Evolutionary conservation across 2,888 invertebrate genomes (phyloP).

Genomic region (Acleris literana): DNA sequence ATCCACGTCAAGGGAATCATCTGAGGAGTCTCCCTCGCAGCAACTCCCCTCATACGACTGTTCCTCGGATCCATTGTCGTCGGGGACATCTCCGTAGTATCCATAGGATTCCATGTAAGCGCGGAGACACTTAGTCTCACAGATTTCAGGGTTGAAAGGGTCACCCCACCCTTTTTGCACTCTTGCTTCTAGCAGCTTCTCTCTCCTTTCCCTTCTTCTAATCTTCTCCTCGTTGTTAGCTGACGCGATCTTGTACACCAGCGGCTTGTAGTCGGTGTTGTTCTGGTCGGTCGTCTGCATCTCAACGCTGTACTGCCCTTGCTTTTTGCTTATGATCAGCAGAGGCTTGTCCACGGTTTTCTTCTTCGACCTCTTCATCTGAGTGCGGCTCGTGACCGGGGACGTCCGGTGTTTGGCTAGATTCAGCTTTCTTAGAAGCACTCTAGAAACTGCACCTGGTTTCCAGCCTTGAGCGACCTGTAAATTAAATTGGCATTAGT

Average conservation of each 20-base stretch:
- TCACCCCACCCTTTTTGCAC: conserved; percentile 56
- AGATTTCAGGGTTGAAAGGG: conserved; percentile 59
- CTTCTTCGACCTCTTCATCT: conserved; percentile 56
- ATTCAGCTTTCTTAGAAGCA: conserved; percentile 59
- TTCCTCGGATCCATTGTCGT: conserved; percentile 41
- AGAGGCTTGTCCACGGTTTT: conserved; percentile 60
- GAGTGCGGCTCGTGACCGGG: conserved; percentile 44
- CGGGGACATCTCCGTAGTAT: conserved; percentile 47
- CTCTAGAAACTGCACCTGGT: conserved; percentile 71
- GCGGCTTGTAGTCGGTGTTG: conserved; percentile 51
- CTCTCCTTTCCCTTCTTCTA: conserved; percentile 49
- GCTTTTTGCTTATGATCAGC: conserved; percentile 59
- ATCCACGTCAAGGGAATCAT: conserved; percentile 65
- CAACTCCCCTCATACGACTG: conserved; percentile 42
- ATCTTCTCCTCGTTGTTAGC: conserved; percentile 56
- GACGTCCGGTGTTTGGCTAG: conserved; percentile 53
- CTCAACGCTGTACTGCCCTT: conserved; percentile 67
- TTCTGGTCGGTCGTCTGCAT: conserved; percentile 56
- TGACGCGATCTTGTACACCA: conserved; percentile 63
- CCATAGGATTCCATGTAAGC: conserved; percentile 62
- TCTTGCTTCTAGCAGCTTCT: conserved; percentile 49
- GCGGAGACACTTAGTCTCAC: conserved; percentile 58
- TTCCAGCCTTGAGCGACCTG: conserved; percentile 68
- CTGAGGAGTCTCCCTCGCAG: conserved; percentile 55
- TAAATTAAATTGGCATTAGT: conserved; percentile 9